Evolutionary conservation across 2,113 vertebrate genomes (phyloP).

Genomic region (Condylura cristata): DNA sequence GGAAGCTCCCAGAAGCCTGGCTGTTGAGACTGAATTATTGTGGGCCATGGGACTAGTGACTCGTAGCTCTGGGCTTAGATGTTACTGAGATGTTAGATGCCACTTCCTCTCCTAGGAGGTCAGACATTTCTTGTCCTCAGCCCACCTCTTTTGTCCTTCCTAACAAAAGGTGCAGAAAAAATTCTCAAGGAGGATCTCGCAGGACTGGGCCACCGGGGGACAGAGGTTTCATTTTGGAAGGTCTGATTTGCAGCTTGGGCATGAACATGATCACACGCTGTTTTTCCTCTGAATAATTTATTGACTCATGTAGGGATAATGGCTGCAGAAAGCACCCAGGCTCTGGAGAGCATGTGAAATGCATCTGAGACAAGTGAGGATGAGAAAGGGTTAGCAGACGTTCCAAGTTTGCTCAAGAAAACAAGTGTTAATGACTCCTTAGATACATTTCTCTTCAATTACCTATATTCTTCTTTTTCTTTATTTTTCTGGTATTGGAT

Average conservation of each 20-base stretch:
- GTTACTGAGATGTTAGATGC: too few relatives aligned
- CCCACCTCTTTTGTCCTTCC: background rate
- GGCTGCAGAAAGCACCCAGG: background rate
- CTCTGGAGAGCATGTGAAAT: background rate
- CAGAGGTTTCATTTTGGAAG: background rate
- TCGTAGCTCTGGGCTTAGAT: background rate
- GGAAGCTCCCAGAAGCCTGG: background rate
- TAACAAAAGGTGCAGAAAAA: background rate
- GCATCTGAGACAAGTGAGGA: background rate
- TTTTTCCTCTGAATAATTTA: background rate
- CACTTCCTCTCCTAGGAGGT: background rate
- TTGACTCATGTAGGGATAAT: background rate
- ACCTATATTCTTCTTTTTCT: background rate
- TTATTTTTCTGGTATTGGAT: too few relatives aligned
- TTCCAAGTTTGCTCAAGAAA: background rate
- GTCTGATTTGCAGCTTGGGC: background rate
- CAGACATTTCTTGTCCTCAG: background rate
- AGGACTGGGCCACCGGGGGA: background rate
- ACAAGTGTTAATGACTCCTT: background rate
- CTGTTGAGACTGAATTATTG: background rate
- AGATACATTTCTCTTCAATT: background rate
- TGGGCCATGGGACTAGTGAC: background rate
- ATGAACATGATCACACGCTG: background rate
- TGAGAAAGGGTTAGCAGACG: background rate
- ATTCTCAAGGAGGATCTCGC: accelerated